Conservation (phyloP, 2,797 vertebrate genomes). For the Megalops cyprinoides region DNA sequence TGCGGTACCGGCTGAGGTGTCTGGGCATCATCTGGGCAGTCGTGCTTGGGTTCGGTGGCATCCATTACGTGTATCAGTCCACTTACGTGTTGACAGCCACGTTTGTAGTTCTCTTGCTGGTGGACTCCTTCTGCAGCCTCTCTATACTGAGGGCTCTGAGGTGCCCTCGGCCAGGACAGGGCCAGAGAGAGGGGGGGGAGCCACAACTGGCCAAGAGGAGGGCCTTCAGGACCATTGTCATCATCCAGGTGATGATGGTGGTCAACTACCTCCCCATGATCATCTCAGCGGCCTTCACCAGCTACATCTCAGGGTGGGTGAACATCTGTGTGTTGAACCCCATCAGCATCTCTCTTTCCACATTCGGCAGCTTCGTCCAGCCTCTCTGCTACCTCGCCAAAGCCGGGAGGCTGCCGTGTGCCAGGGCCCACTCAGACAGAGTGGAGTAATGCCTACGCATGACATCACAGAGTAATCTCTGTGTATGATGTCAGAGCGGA, state of each 20-base stretch:
- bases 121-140: conserved; percentile 26
- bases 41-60: neutral
- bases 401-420: conserved; percentile 20
- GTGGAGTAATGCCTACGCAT: no score
- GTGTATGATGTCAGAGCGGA: no score
- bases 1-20: conserved; percentile 5
- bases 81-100: neutral
- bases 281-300: neutral
- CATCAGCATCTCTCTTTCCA: neutral
- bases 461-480: no score
- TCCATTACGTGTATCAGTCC: neutral
- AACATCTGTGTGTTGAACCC: neutral
- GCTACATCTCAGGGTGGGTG: no score
- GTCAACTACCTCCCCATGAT: conserved; percentile 10
- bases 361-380: conserved; percentile 29
- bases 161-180: conserved; percentile 22
- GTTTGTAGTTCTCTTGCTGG: neutral
- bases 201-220: conserved; percentile 35
- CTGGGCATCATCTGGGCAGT: conserved; percentile 17
- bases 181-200: neutral
- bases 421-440: no score
- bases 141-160: conserved; percentile 28
- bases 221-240: conserved; percentile 31
- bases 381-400: conserved; percentile 26
- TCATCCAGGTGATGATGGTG: conserved; percentile 6